Conservation (phyloP, 2,888 invertebrate genomes). For the Lydus trimaculatus region DNA sequence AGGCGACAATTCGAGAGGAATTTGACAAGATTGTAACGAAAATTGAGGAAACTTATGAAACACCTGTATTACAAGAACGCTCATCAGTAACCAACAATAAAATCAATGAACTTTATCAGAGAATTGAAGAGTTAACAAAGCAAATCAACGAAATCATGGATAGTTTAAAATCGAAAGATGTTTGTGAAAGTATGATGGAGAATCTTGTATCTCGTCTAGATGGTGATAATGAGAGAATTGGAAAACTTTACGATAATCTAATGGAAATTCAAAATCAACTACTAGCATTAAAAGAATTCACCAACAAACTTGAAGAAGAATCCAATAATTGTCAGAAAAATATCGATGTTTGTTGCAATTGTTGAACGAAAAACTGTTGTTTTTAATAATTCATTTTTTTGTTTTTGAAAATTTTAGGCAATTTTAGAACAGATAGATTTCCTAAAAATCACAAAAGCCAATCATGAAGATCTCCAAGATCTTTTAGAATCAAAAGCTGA, state of each 20-base stretch:
- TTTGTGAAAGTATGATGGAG: not conserved
- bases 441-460: slow-evolving; percentile 72
- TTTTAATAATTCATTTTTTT: not conserved
- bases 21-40: not conserved
- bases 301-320: slow-evolving; percentile 64
- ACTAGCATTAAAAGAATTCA: slow-evolving; percentile 54
- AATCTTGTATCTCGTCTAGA: slow-evolving; percentile 25
- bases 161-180: slow-evolving; percentile 38
- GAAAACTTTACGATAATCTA: slow-evolving; percentile 57
- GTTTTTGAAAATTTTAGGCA: slow-evolving; percentile 14
- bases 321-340: slow-evolving; percentile 64
- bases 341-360: slow-evolving; percentile 63
- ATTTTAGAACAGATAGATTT: slow-evolving; percentile 68
- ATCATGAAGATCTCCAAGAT: slow-evolving; percentile 74
- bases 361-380: too few relatives aligned
- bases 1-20: not conserved
- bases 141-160: slow-evolving; percentile 55
- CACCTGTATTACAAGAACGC: not conserved
- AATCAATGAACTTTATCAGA: slow-evolving; percentile 37
- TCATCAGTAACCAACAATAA: slow-evolving; percentile 11
- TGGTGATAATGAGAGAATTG: slow-evolving; percentile 43
- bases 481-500: slow-evolving; percentile 80
- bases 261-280: slow-evolving; percentile 59
- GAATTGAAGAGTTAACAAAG: slow-evolving; percentile 47
- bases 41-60: not conserved